Evolutionary conservation across 2,113 vertebrate genomes (phyloP), one percentile per base, ranked within the genome.

Genomic region (Menidia beryllina): DNA sequence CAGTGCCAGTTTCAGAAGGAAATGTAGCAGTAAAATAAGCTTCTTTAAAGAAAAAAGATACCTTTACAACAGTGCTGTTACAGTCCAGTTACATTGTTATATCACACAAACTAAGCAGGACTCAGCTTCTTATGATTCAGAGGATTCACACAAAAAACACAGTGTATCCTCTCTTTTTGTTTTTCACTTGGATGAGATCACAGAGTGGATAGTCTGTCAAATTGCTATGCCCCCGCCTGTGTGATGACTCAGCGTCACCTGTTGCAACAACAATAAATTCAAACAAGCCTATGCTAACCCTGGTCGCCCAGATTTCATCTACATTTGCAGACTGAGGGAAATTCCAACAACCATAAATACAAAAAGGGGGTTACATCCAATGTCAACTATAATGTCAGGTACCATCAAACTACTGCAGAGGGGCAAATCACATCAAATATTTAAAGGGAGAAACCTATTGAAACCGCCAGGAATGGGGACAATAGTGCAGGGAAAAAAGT

Each of bases 171-270:
- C 15, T 17, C 17, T 15, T 15, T 17, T 17, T 17, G 1, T 45
- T n/a, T n/a, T 45, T 34, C 7, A 8, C 13, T 9, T 17, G 20
- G 50, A 41, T 13, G 50, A 53, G 39, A 48, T 54, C 34, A 66
- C 27, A 53, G 20, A 54, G 64, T 1, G 59, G 58, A 49, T 38
- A 15, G 54, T 55, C 50, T 60, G 34, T 57, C 63, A 14, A 56
- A 81, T 36, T 47, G 34, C 36, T 24, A 27, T 9, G 38, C 52
- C 19, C 61, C 20, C 27, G 30, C 30, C 30, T 34, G 30, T 34
- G 10, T 6, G 30, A 34, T 34, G 30, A 34, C 30, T 34, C 30
- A 5, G 57, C 50, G 38, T 30, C 27, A 52, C 51, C 52, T 43
- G 17, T 47, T 45, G 66, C 5, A 20, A 27, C 63, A 30, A 48